These are phyloP conservation scores for Catostomus latipinnis DNA, from an alignment of 2,797 vertebrate species.

Conservation along the genomic window DNA sequence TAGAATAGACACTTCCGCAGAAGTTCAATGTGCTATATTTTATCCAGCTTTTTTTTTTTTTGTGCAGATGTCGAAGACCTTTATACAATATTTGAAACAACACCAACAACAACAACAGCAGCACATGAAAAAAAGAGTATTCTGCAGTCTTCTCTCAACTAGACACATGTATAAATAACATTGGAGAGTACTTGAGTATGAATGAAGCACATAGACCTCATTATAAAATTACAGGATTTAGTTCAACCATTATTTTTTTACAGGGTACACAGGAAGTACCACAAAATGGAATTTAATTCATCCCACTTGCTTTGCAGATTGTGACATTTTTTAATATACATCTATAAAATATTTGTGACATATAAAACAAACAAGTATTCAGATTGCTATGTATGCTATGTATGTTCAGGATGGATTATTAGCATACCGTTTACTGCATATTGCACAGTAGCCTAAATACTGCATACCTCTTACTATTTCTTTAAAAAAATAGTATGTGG, in stretches of 20 bases:
- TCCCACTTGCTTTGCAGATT: constrained; percentile 15
- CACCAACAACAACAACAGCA: too few relatives aligned
- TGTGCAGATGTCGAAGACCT: constrained; percentile 44
- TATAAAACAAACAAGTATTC: not conserved
- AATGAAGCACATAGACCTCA: constrained; percentile 1
- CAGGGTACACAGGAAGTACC: not conserved
- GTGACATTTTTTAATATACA: constrained; percentile 12
- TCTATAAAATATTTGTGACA: not conserved
- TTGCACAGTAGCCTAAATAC: not conserved
- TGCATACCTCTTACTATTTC: too few relatives aligned
- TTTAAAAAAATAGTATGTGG: too few relatives aligned
- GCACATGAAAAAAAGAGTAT: constrained; percentile 32
- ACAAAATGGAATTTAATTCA: constrained; percentile 21
- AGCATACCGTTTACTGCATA: not conserved
- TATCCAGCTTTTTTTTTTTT: constrained; percentile 17
- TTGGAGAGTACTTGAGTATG: constrained; percentile 1
- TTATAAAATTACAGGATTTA: not conserved
- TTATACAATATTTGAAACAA: constrained; percentile 45
- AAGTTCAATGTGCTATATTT: constrained; percentile 51
- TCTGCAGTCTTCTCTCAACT: constrained; percentile 12
- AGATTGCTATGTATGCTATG: not conserved
- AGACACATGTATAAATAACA: not conserved
- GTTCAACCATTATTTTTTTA: not conserved
- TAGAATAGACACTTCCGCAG: constrained; percentile 53
- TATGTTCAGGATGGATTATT: not conserved